These are phyloP conservation scores for Linepithema humile DNA, from an alignment of 1,140 invertebrate genomes.

Conservation along the genomic window DNA sequence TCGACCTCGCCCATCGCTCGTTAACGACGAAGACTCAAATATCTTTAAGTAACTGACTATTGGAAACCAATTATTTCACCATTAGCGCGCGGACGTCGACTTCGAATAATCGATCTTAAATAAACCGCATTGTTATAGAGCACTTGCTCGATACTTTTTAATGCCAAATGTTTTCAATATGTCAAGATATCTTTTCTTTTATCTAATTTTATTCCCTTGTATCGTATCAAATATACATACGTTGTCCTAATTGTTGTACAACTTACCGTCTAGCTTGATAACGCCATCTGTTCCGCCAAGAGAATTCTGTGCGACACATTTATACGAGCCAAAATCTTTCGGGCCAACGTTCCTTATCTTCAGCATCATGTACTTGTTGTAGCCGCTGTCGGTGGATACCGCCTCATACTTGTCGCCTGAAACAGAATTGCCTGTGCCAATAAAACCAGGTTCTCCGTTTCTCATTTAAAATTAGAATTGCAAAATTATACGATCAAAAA, in stretches of 20 bases:
- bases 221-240: background rate
- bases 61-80: slow-evolving; percentile 66
- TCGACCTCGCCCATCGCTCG: slow-evolving; percentile 62
- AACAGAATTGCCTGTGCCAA: slow-evolving; percentile 81
- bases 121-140: slow-evolving; percentile 24
- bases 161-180: background rate
- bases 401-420: slow-evolving; percentile 95
- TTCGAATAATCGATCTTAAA: slow-evolving; percentile 56
- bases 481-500: background rate
- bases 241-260: background rate
- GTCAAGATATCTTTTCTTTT: background rate
- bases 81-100: slow-evolving; percentile 42
- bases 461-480: slow-evolving; percentile 24
- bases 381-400: slow-evolving; percentile 90
- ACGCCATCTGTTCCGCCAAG: slow-evolving; percentile 96
- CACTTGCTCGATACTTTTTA: slow-evolving; percentile 23
- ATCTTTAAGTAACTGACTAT: slow-evolving; percentile 61
- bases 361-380: slow-evolving; percentile 95
- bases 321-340: slow-evolving; percentile 94
- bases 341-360: slow-evolving; percentile 92
- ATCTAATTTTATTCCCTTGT: slow-evolving; percentile 3
- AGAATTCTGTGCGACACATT: slow-evolving; percentile 97
- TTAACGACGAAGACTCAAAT: slow-evolving; percentile 51
- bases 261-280: slow-evolving; percentile 95
- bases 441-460: slow-evolving; percentile 72